phyloP scores from a whole-genome alignment of 37 sponge, comb jelly and placozoan genomes.

The Cladorhizidae sp. region DNA sequence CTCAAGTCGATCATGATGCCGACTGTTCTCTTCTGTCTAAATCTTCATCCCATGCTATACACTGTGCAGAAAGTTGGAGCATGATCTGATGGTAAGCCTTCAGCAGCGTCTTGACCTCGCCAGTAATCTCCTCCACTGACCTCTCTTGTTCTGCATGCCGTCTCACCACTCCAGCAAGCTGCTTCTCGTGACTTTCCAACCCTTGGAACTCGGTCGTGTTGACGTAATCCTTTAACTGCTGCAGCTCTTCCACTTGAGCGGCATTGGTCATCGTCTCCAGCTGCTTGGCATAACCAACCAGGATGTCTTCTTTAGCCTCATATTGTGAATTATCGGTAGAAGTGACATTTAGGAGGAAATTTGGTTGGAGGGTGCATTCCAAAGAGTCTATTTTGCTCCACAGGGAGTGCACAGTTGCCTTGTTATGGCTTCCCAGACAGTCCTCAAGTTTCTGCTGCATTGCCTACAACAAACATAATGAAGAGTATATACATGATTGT shows the following conservation, averaged over 20 bases:
- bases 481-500: no score
- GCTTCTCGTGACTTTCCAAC: slow-evolving; percentile 56
- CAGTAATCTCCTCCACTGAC: slow-evolving; percentile 14
- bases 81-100: slow-evolving; percentile 37
- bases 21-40: not conserved
- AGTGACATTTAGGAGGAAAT: slow-evolving; percentile 9
- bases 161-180: slow-evolving; percentile 17
- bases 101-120: slow-evolving; percentile 20
- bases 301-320: slow-evolving; percentile 46
- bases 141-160: slow-evolving; percentile 46
- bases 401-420: not conserved
- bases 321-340: not conserved
- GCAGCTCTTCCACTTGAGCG: slow-evolving; percentile 26
- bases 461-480: not conserved
- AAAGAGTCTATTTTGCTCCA: slow-evolving; percentile 43
- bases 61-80: slow-evolving; percentile 52
- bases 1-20: no score
- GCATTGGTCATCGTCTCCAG: not conserved
- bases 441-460: slow-evolving; percentile 5
- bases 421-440: not conserved
- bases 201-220: slow-evolving; percentile 57
- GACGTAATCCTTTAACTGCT: slow-evolving; percentile 54
- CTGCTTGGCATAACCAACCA: slow-evolving; percentile 31
- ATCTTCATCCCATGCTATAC: slow-evolving; percentile 47
- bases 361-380: slow-evolving; percentile 34